phyloP scores from a whole-genome alignment of 2,888 invertebrate species.

The Sipha maydis region DNA sequence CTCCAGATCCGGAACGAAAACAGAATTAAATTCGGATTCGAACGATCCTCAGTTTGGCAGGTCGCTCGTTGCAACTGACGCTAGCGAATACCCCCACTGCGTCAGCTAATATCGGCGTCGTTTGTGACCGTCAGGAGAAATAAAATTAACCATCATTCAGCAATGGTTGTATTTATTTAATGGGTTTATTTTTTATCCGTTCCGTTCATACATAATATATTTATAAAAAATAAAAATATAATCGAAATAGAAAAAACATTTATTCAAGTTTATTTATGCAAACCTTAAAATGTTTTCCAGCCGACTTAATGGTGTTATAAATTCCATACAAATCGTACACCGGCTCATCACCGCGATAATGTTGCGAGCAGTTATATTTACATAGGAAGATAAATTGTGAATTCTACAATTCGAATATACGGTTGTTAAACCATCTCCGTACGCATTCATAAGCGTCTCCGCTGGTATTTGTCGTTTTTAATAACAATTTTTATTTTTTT shows the following conservation, averaged over 20 bases:
- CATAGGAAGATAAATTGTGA: neutral
- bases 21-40: conserved; percentile 37
- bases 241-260: neutral
- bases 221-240: no score
- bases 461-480: neutral
- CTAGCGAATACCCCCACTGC: conserved; percentile 32
- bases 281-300: neutral
- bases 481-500: neutral
- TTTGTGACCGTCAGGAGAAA: neutral
- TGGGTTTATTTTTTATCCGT: neutral
- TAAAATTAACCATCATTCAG: neutral
- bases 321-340: neutral
- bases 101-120: neutral
- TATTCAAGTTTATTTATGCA: neutral
- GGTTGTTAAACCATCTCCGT: neutral
- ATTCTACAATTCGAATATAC: neutral
- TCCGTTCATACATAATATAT: neutral
- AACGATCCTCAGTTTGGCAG: conserved; percentile 24
- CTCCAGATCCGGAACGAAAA: conserved; percentile 41
- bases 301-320: neutral
- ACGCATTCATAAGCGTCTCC: neutral
- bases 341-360: neutral
- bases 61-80: conserved; percentile 22
- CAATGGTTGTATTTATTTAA: neutral
- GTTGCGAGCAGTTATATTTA: neutral